These are phyloP conservation scores for Trinectes maculatus DNA, from an alignment of 2,113 vertebrate genomes.

Conservation along the genomic window DNA sequence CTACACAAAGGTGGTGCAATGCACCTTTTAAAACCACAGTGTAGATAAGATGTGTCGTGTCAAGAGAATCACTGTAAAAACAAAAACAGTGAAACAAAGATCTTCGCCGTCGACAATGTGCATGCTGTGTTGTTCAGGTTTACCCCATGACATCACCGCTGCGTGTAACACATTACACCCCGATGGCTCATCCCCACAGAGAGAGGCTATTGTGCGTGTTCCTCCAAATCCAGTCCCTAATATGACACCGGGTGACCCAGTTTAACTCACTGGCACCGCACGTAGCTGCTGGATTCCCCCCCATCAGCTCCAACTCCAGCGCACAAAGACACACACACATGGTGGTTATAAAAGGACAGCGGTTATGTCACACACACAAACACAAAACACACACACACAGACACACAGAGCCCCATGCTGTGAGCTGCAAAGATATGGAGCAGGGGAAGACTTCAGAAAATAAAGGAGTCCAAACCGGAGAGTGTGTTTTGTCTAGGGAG, in stretches of 20 bases:
- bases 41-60: too few species aligned
- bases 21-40: too few species aligned
- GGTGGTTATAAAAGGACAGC: conserved; percentile 37
- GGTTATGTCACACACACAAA: conserved; percentile 50
- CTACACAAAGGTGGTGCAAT: too few species aligned
- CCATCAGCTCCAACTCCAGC: conserved; percentile 8
- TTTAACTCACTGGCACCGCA: conserved; percentile 19
- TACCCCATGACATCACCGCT: too few species aligned
- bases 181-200: too few species aligned
- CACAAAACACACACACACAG: conserved; percentile 17
- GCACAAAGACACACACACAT: neutral
- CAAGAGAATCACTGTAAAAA: too few species aligned
- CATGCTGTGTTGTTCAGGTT: too few species aligned
- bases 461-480: conserved; percentile 40
- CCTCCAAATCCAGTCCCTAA: conserved; percentile 19
- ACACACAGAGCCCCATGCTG: conserved; percentile 19
- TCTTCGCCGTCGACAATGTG: too few species aligned
- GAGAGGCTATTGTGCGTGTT: conserved; percentile 6
- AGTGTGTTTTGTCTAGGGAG: conserved; percentile 19
- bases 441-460: conserved; percentile 42
- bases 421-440: conserved; percentile 15
- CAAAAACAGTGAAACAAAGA: too few species aligned
- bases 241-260: conserved; percentile 46
- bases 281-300: conserved; percentile 18
- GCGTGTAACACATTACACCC: too few species aligned